Percentiles rank a stretch among this genome's conserved stretches.
Conservation (phyloP, 2,888 invertebrate species). For the Pilophorus perplexus region DNA sequence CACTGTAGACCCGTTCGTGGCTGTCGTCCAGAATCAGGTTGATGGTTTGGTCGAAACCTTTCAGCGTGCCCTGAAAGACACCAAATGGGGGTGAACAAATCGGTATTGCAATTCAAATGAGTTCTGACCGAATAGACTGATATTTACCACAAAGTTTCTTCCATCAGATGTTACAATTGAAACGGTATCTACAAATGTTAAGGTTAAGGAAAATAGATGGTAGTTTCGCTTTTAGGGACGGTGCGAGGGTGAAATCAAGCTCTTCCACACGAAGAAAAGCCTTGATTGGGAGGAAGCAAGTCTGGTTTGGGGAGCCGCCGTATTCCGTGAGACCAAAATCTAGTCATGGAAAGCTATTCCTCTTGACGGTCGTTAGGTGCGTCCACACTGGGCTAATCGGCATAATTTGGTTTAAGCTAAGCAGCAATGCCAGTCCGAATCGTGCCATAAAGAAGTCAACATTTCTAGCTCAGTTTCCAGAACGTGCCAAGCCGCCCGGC, state of each 20-base stretch:
- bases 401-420: too few relatives aligned
- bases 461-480: too few relatives aligned
- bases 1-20: conserved; percentile 96
- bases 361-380: too few relatives aligned
- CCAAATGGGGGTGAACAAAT: neutral
- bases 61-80: conserved; percentile 76
- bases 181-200: conserved; percentile 39
- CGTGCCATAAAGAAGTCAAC: too few relatives aligned
- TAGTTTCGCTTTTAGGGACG: too few relatives aligned
- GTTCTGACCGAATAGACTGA: too few relatives aligned
- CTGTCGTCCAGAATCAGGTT: conserved; percentile 97
- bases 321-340: neutral
- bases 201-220: conserved; percentile 26
- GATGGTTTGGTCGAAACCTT: conserved; percentile 99
- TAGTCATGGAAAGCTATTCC: too few relatives aligned
- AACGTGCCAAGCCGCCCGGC: too few relatives aligned
- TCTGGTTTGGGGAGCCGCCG: too few relatives aligned
- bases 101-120: neutral
- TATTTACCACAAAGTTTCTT: conserved; percentile 45
- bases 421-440: too few relatives aligned
- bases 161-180: conserved; percentile 46
- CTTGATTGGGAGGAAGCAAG: too few relatives aligned
- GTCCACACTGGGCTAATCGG: too few relatives aligned
- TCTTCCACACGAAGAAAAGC: neutral
- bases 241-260: neutral